phyloP scores from a whole-genome alignment of 2,888 invertebrate genomes.

The Coleophora flavipennella region DNA sequence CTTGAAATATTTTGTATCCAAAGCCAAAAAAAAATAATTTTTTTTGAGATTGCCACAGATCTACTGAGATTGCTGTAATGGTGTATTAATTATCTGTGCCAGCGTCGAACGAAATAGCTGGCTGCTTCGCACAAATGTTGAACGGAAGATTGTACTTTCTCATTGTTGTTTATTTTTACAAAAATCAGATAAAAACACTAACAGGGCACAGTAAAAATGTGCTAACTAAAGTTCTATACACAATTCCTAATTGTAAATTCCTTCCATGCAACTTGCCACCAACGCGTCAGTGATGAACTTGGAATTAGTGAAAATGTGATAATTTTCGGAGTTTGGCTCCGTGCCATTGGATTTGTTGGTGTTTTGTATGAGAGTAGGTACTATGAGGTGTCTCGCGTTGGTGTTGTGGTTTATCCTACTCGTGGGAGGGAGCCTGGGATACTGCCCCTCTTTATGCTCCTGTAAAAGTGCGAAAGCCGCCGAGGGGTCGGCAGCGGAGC shows the following conservation, averaged over 20 bases:
- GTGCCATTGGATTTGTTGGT: conserved; percentile 58
- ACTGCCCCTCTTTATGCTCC: conserved; percentile 67
- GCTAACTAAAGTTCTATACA: conserved; percentile 19
- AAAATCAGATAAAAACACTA: conserved; percentile 21
- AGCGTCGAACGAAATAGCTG: too few species aligned
- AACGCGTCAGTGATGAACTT: conserved; percentile 33
- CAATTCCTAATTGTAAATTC: conserved; percentile 13
- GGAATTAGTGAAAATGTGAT: conserved; percentile 63
- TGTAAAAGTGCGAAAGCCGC: conserved; percentile 71
- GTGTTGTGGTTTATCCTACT: conserved; percentile 36
- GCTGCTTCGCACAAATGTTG: conserved; percentile 60
- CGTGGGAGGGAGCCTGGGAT: conserved; percentile 33
- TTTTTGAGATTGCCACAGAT: too few species aligned
- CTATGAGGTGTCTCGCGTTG: conserved; percentile 45
- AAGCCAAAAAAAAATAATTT: too few species aligned
- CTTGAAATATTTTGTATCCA: too few species aligned
- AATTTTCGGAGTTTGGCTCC: conserved; percentile 60
- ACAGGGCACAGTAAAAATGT: conserved; percentile 25
- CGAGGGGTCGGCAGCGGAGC: conserved; percentile 62
- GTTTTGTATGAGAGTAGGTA: conserved; percentile 43
- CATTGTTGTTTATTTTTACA: conserved; percentile 60
- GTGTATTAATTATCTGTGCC: too few species aligned
- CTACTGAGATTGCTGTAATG: too few species aligned
- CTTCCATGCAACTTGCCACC: conserved; percentile 13
- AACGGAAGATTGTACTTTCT: conserved; percentile 37